A percentile compares a stretch with the other conserved stretches of the same genome.
phyloP scores from a whole-genome alignment of 2,888 invertebrate species.

The Corbicula japonica region DNA sequence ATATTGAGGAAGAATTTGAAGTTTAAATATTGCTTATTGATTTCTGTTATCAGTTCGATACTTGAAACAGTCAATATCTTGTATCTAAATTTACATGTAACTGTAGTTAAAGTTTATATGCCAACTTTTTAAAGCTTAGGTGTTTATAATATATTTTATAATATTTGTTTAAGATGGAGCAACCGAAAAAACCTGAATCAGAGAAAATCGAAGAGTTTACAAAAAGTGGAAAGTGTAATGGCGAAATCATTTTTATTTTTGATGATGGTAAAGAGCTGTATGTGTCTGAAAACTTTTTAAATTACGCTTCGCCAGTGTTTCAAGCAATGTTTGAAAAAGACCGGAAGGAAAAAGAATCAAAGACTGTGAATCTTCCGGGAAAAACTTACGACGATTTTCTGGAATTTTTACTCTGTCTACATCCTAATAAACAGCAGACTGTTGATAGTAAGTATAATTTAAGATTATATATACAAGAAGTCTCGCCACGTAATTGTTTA shows the following conservation, averaged over 20 bases:
- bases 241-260: slow-evolving; percentile 6
- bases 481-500: neutral
- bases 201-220: too few relatives aligned
- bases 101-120: too few relatives aligned
- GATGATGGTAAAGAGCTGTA: slow-evolving; percentile 5
- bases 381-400: neutral
- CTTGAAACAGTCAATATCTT: too few relatives aligned
- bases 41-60: too few relatives aligned
- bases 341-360: neutral
- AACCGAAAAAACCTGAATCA: too few relatives aligned
- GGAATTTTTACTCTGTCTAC: slow-evolving; percentile 1
- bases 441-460: slow-evolving; percentile 3
- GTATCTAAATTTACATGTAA: too few relatives aligned
- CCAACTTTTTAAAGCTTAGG: too few relatives aligned
- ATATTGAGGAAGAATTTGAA: too few relatives aligned
- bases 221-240: neutral
- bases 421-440: slow-evolving; percentile 10
- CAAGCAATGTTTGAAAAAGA: neutral
- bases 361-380: neutral
- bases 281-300: slow-evolving; percentile 16
- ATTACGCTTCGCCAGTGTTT: slow-evolving; percentile 14
- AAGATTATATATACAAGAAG: neutral
- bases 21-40: too few relatives aligned
- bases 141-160: too few relatives aligned
- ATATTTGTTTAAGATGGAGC: too few relatives aligned